A percentile compares a stretch with the other conserved stretches of the same genome.
phyloP scores from a whole-genome alignment of 2,888 invertebrate species.

The Beris chalybata region DNA sequence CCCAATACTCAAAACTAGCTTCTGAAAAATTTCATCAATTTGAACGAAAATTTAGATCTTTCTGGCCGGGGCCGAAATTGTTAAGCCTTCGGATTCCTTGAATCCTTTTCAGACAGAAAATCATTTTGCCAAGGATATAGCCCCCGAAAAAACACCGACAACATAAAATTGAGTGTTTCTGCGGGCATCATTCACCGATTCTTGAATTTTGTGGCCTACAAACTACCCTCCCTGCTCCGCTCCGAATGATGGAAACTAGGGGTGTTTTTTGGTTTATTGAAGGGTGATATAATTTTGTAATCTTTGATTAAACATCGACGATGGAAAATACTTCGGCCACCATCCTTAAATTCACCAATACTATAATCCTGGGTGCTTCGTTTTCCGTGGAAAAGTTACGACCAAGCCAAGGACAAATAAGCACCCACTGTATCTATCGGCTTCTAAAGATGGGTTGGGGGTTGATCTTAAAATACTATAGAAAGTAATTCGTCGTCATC shows the following conservation, averaged over 20 bases:
- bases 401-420: background rate
- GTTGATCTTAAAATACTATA: constrained; percentile 18
- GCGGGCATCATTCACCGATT: too few relatives aligned
- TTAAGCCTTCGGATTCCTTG: too few relatives aligned
- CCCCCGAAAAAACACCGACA: too few relatives aligned
- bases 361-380: background rate
- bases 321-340: background rate
- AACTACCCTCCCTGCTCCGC: background rate
- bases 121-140: too few relatives aligned
- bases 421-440: constrained; percentile 1
- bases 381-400: constrained; percentile 2
- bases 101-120: too few relatives aligned
- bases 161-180: too few relatives aligned
- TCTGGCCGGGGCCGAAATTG: too few relatives aligned
- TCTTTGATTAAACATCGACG: constrained; percentile 40
- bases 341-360: background rate
- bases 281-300: constrained; percentile 40
- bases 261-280: constrained; percentile 29
- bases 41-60: too few relatives aligned
- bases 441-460: background rate
- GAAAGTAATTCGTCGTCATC: constrained; percentile 31
- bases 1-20: too few relatives aligned
- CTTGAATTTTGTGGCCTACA: too few relatives aligned
- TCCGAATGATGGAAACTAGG: constrained; percentile 12
- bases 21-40: too few relatives aligned